Conservation (phyloP, 2,113 vertebrate genomes). For the Hydrochoerus hydrochaeris region DNA sequence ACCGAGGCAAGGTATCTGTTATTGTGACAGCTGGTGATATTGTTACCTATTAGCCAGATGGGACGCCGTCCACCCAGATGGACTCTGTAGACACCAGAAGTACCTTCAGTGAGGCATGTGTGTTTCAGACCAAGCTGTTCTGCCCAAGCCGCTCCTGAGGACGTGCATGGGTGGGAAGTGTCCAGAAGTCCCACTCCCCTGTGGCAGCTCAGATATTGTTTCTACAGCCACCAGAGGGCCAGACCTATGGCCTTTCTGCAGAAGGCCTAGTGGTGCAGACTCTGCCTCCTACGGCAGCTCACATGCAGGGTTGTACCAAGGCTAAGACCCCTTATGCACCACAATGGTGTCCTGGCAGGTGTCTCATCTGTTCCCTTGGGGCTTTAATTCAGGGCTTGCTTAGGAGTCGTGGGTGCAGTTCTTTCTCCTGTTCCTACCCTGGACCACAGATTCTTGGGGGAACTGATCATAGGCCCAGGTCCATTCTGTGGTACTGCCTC, state of each 20-base stretch:
- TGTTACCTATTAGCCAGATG: neutral
- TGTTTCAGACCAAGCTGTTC: neutral
- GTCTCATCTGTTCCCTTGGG: neutral
- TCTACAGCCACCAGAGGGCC: neutral
- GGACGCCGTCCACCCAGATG: neutral
- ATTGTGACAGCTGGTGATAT: accelerated
- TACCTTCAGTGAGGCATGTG: neutral
- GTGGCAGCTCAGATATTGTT: neutral
- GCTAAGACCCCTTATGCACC: neutral
- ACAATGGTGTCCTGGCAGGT: neutral
- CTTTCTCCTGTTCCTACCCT: neutral
- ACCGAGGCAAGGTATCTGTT: accelerated
- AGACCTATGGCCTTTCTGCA: neutral
- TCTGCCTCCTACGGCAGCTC: neutral
- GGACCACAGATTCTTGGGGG: neutral
- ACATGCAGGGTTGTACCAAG: neutral
- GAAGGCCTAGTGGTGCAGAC: neutral
- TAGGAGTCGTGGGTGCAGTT: neutral
- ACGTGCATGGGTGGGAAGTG: no score
- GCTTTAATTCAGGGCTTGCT: neutral
- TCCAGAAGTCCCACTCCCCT: neutral
- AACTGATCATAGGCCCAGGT: neutral
- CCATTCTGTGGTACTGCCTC: neutral
- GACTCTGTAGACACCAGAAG: neutral
- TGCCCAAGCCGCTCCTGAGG: neutral